Evolutionary conservation across 2,888 invertebrate species (phyloP).

Genomic region (Thecophora atra): DNA sequence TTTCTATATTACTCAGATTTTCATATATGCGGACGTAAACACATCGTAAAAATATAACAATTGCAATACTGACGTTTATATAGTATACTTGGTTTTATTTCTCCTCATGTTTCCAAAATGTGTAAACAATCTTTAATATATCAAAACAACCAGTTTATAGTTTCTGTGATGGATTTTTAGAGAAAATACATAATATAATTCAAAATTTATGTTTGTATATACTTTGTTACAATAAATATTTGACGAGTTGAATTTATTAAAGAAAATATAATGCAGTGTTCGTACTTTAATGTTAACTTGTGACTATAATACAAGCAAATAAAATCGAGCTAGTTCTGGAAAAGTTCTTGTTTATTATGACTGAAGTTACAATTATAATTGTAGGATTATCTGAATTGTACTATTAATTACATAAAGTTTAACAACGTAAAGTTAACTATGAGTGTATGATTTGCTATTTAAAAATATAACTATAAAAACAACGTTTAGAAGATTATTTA

Average conservation of each 20-base stretch:
- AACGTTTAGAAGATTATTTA: slow-evolving; percentile 28
- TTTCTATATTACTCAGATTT: no score
- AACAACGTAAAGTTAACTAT: slow-evolving; percentile 22
- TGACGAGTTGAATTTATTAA: neutral
- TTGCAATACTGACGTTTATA: neutral
- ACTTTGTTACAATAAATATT: neutral
- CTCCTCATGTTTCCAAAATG: neutral
- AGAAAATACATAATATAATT: neutral
- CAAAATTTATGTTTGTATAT: neutral
- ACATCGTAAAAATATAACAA: neutral
- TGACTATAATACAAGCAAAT: slow-evolving; percentile 23
- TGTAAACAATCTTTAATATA: neutral
- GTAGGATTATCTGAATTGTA: slow-evolving; percentile 25
- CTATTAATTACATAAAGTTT: slow-evolving; percentile 31
- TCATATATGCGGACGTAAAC: no score
- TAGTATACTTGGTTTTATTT: slow-evolving; percentile 9
- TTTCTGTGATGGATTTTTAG: slow-evolving; percentile 10
- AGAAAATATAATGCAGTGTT: neutral
- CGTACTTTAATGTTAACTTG: slow-evolving; percentile 16
- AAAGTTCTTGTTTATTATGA: slow-evolving; percentile 10
- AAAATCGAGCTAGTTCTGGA: neutral
- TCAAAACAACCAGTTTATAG: neutral
- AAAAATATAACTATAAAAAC: slow-evolving; percentile 25
- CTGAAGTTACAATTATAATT: slow-evolving; percentile 20
- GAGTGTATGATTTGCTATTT: slow-evolving; percentile 29